Conservation (phyloP, 2,888 invertebrate species). For the Rhamnusium bicolor region DNA sequence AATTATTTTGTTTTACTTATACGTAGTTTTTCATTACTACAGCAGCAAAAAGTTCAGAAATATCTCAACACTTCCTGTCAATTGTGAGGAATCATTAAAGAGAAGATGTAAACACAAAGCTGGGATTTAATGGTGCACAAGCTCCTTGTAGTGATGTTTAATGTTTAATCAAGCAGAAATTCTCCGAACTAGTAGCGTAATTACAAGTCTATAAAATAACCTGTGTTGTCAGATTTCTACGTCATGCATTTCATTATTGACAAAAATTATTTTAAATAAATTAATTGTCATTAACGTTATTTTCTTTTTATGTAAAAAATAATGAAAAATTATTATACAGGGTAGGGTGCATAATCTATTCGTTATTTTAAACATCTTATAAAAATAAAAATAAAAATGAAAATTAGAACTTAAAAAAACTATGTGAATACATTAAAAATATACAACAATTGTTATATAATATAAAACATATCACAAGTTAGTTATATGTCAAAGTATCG, state of each 20-base stretch:
- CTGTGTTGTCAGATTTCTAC: slow-evolving; percentile 4
- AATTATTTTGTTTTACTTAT: background rate
- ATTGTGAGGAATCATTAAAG: slow-evolving; percentile 17
- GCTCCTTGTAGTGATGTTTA: slow-evolving; percentile 19
- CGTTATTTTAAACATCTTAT: no score
- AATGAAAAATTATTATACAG: no score
- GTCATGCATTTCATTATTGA: background rate
- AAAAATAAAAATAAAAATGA: no score
- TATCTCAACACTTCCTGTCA: slow-evolving; percentile 11
- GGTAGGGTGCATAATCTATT: no score
- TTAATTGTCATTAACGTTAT: no score
- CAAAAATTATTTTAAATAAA: background rate
- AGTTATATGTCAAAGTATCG: no score
- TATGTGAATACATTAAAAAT: no score
- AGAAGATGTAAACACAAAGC: slow-evolving; percentile 21
- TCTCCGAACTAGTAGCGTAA: slow-evolving; percentile 30
- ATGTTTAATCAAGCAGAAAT: slow-evolving; percentile 36
- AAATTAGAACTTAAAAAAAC: no score
- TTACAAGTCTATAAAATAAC: slow-evolving; percentile 25
- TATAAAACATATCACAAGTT: no score
- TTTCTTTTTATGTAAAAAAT: no score
- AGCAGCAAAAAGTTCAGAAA: slow-evolving; percentile 3
- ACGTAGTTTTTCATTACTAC: background rate
- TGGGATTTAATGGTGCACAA: slow-evolving; percentile 25
- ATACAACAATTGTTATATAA: no score